A percentile compares a stretch with the other conserved stretches of the same genome.
Conservation (phyloP, 1,140 invertebrate genomes). For the Pseudomyrmex gracilis region DNA sequence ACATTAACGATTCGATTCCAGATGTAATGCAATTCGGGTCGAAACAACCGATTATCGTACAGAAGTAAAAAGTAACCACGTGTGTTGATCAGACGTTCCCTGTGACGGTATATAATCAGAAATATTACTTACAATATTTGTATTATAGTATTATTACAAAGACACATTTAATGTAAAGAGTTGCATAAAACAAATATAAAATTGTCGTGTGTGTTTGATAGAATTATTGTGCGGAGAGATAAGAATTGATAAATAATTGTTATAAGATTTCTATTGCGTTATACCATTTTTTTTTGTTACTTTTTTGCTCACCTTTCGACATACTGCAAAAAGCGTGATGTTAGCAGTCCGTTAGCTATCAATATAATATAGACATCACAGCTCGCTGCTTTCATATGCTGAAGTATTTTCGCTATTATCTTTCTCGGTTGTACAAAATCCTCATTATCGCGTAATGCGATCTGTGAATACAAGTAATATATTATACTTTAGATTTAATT, state of each 20-base stretch:
- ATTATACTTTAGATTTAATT: neutral
- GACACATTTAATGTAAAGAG: no score
- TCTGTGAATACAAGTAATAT: constrained; percentile 80
- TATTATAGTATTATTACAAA: neutral
- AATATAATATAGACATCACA: constrained; percentile 91
- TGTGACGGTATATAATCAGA: constrained; percentile 77
- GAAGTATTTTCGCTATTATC: constrained; percentile 86
- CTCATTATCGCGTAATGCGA: constrained; percentile 88
- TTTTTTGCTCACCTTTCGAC: constrained; percentile 86
- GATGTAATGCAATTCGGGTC: constrained; percentile 88
- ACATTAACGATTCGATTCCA: constrained; percentile 92
- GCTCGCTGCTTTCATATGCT: constrained; percentile 87
- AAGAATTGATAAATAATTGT: neutral
- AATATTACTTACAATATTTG: no score
- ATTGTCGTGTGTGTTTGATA: no score
- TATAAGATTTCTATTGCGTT: neutral
- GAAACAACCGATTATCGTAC: constrained; percentile 89
- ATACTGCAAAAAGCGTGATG: constrained; percentile 88
- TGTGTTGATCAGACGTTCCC: constrained; percentile 89
- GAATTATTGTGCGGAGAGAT: no score
- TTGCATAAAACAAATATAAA: no score
- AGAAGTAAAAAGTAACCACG: constrained; percentile 89
- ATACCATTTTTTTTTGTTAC: no score
- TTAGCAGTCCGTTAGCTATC: constrained; percentile 90
- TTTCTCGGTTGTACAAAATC: constrained; percentile 88